Evolutionary conservation across 2,888 invertebrate species (phyloP).

Genomic region (Conchocele bisecta): DNA sequence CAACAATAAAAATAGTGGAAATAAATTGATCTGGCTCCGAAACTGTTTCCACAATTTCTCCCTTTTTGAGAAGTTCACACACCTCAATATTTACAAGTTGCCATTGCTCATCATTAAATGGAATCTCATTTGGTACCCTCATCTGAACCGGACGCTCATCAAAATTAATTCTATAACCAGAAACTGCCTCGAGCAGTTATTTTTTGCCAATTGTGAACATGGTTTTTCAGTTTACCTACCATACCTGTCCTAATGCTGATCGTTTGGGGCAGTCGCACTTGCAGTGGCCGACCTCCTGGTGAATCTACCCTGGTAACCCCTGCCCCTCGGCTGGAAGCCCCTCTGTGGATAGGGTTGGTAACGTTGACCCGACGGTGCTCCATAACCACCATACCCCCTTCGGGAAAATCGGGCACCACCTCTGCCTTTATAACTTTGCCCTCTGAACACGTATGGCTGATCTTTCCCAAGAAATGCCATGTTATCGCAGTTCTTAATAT

Average conservation of each 20-base stretch:
- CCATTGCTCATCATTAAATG: conserved; percentile 4
- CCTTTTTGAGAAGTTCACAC: conserved; percentile 11
- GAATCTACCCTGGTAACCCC: too few species aligned
- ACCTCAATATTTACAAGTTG: conserved; percentile 2
- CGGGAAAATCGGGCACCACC: too few species aligned
- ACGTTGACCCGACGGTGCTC: too few species aligned
- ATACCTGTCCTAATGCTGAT: not conserved
- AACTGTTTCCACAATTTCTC: not conserved
- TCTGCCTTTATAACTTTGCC: too few species aligned
- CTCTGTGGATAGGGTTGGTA: too few species aligned
- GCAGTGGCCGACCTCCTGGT: too few species aligned
- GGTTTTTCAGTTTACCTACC: conserved; percentile 10
- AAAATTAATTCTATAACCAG: conserved; percentile 30
- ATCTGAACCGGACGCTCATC: conserved; percentile 7
- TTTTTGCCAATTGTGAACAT: conserved; percentile 12
- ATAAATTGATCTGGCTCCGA: not conserved
- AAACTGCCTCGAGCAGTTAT: conserved; percentile 16
- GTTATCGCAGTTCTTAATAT: too few species aligned
- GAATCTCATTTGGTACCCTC: conserved; percentile 15
- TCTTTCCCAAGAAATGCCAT: too few species aligned
- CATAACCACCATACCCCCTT: too few species aligned
- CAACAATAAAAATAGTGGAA: not conserved
- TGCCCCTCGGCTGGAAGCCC: too few species aligned
- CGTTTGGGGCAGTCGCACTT: not conserved
- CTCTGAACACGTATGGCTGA: too few species aligned